Evolutionary conservation across 2,888 invertebrate genomes (phyloP), one percentile per base, ranked within the genome.

Genomic region (Drosophila nr. perissopoda): DNA sequence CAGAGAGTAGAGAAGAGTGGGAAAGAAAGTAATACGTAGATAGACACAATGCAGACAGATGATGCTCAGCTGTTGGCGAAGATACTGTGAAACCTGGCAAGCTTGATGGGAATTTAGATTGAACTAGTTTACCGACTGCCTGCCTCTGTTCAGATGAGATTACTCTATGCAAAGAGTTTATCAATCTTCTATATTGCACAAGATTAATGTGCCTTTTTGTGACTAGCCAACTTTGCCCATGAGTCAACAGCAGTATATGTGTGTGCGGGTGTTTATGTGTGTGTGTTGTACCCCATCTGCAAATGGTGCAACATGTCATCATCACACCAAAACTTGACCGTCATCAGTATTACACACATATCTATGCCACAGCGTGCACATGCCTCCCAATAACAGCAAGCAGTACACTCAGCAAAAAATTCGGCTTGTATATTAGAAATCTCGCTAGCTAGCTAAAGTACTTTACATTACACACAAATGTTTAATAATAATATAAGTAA

Each of bases 11-110:
- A 6, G 13, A 42, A 42, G 45, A 45, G 45, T 8, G 16, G 8
- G 21, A 16, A 45, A 45, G 13, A n/a, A 10, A 29, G 27, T 36
- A 36, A 33, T 38, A 25, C 27, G 18, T 27, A 18, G 11, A n/a
- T 54, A 27, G 18, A 38, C 25, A 54, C 25, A 54, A 25, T 25
- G 6, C 11, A 49, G 13, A 36, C 48, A 57, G 42, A 59, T 49
- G 53, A 60, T 49, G 59, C 67, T 71, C 71, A 72, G 78, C 78
- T 78, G 71, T 71, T 76, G 29, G 53, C 29, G 13, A 38, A 56
- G 8, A 27, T 29, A 38, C 56, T 8, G 18, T 45, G 45, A 25
- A 16, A 45, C 25, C 27, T 25, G 25, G 16, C 21, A 4, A 45
- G 45, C 45, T 16, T 16, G 16, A 45, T 25, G 16, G 25, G 16